Evolutionary conservation across 2,888 invertebrate species (phyloP).

Genomic region (Zonitis immaculata): DNA sequence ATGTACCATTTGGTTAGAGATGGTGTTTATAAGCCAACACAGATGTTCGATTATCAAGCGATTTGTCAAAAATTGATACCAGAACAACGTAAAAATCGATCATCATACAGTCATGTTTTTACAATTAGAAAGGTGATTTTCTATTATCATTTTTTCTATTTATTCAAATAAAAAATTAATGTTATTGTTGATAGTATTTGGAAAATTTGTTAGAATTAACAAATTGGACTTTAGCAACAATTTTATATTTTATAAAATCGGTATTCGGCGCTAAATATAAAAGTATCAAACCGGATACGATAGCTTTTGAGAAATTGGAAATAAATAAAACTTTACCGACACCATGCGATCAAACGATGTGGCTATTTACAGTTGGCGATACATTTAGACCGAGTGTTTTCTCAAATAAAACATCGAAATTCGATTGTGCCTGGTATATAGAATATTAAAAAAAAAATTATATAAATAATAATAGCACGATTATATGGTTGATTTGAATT

Average conservation of each 20-base stretch:
- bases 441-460: slow-evolving; percentile 14
- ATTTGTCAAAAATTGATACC: slow-evolving; percentile 62
- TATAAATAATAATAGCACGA: too few relatives aligned
- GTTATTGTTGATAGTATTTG: slow-evolving; percentile 33
- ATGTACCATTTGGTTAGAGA: slow-evolving; percentile 71
- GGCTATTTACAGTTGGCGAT: slow-evolving; percentile 39
- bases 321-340: slow-evolving; percentile 76
- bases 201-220: slow-evolving; percentile 41
- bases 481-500: too few relatives aligned
- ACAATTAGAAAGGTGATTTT: background rate
- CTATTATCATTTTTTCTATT: too few relatives aligned
- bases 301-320: slow-evolving; percentile 59
- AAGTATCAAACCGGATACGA: slow-evolving; percentile 35
- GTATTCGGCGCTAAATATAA: slow-evolving; percentile 30
- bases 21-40: slow-evolving; percentile 68
- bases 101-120: slow-evolving; percentile 5
- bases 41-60: slow-evolving; percentile 83
- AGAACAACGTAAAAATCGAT: slow-evolving; percentile 19
- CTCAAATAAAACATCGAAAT: slow-evolving; percentile 29
- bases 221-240: slow-evolving; percentile 38
- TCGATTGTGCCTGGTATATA: slow-evolving; percentile 60
- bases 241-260: slow-evolving; percentile 20
- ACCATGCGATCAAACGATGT: slow-evolving; percentile 73
- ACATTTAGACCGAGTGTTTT: slow-evolving; percentile 27
- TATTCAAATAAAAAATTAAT: background rate